These are phyloP conservation scores for Malurus alboscapulatus DNA, from an alignment of 2,113 vertebrate species.

Conservation along the genomic window DNA sequence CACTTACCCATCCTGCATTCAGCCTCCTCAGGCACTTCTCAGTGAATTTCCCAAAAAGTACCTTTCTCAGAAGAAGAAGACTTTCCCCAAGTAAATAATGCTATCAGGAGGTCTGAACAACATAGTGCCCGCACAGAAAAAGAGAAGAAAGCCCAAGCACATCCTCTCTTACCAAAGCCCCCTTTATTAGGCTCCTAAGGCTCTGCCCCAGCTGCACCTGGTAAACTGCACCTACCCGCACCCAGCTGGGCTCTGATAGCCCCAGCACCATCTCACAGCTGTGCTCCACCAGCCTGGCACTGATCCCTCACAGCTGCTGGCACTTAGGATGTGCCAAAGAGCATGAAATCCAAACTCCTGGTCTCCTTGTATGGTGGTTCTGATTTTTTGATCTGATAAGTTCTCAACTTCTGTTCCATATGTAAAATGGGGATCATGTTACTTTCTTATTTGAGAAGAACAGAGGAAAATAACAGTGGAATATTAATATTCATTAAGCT, in stretches of 20 bases:
- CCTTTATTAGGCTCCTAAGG: background rate
- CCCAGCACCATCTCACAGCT: rapidly evolving
- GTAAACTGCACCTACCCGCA: background rate
- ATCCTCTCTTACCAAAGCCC: rapidly evolving
- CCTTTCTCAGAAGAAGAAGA: rapidly evolving
- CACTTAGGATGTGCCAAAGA: background rate
- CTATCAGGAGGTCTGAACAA: rapidly evolving
- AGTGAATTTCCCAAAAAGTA: background rate
- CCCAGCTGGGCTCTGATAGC: rapidly evolving
- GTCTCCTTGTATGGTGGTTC: rapidly evolving
- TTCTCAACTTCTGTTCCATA: background rate
- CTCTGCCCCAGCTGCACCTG: background rate
- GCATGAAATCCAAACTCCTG: background rate
- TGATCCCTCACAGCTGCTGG: background rate
- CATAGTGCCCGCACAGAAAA: rapidly evolving
- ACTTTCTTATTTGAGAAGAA: background rate
- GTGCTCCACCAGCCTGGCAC: background rate
- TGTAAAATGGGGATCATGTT: background rate
- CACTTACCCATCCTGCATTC: rapidly evolving
- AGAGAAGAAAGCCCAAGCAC: rapidly evolving
- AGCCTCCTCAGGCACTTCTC: rapidly evolving
- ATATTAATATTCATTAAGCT: background rate
- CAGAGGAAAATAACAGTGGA: background rate
- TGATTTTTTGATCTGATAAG: background rate
- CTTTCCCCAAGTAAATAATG: rapidly evolving